These are phyloP conservation scores for Strigops habroptila DNA, from an alignment of 2,113 vertebrate species.

Conservation along the genomic window DNA sequence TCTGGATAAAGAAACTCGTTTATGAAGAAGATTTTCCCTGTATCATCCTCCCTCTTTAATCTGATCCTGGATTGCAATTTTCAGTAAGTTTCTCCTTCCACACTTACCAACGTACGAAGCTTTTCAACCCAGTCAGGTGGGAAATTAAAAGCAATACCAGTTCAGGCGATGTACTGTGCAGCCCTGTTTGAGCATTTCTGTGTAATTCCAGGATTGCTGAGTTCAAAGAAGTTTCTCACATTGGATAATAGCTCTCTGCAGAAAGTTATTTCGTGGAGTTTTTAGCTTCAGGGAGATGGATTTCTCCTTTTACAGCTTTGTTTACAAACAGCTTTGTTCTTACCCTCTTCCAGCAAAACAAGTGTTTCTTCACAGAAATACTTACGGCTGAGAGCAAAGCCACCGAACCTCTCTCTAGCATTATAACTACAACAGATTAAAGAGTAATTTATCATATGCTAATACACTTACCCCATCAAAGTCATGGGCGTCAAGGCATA, in stretches of 20 bases:
- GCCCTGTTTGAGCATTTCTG: not conserved
- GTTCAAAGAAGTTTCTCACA: not conserved
- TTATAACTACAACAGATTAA: constrained; percentile 26
- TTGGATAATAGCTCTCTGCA: not conserved
- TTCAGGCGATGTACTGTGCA: not conserved
- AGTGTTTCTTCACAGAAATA: constrained; percentile 28
- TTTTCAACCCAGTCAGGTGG: constrained; percentile 23
- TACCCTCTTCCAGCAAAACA: constrained; percentile 3
- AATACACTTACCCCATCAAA: constrained; percentile 41
- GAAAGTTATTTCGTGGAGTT: not conserved
- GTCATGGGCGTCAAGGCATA: not conserved
- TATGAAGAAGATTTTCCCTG: not conserved
- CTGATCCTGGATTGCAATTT: constrained; percentile 25
- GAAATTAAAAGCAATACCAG: constrained; percentile 4
- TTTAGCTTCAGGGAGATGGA: not conserved
- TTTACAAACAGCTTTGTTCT: constrained; percentile 45
- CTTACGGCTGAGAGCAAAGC: constrained; percentile 17
- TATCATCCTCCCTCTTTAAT: constrained; percentile 14
- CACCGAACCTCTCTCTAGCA: not conserved
- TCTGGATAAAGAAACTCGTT: constrained; percentile 18
- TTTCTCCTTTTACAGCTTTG: constrained; percentile 16
- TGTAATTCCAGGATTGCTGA: not conserved
- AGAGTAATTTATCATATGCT: constrained; percentile 43
- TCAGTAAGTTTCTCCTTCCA: constrained; percentile 8
- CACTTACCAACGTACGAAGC: not conserved